Evolutionary conservation across 1,140 invertebrate species (phyloP).

Genomic region (Pachypsylla venusta): DNA sequence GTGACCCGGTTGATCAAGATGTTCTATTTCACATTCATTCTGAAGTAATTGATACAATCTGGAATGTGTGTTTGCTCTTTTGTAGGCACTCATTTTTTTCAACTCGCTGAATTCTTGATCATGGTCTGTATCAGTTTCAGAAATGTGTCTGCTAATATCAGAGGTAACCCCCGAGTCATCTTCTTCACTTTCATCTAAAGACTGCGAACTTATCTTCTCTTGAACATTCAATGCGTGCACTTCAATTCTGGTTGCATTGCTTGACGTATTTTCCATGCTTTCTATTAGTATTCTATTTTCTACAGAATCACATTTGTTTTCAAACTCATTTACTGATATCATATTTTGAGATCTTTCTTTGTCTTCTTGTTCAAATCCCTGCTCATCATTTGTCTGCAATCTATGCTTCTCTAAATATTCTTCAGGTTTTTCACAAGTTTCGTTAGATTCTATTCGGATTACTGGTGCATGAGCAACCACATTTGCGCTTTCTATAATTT

Average conservation of each 20-base stretch:
- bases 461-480: background rate
- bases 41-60: conserved; percentile 48
- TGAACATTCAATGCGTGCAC: background rate
- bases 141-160: conserved; percentile 49
- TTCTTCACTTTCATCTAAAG: conserved; percentile 33
- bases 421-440: background rate
- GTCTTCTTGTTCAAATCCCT: background rate
- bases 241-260: background rate
- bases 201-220: background rate
- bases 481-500: background rate
- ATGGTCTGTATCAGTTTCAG: conserved; percentile 47
- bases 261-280: background rate
- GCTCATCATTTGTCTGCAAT: background rate
- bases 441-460: background rate
- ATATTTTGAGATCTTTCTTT: background rate
- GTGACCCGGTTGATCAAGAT: conserved; percentile 26
- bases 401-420: background rate
- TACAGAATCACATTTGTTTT: too few relatives aligned
- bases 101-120: conserved; percentile 37
- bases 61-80: conserved; percentile 54
- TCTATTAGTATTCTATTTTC: background rate
- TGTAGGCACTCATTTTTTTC: conserved; percentile 42
- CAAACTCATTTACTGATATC: too few relatives aligned
- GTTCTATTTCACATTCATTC: conserved; percentile 35
- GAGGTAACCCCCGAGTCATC: conserved; percentile 55